Evolutionary conservation across 1,140 invertebrate species (phyloP).

Genomic region (Conus betulinus): DNA sequence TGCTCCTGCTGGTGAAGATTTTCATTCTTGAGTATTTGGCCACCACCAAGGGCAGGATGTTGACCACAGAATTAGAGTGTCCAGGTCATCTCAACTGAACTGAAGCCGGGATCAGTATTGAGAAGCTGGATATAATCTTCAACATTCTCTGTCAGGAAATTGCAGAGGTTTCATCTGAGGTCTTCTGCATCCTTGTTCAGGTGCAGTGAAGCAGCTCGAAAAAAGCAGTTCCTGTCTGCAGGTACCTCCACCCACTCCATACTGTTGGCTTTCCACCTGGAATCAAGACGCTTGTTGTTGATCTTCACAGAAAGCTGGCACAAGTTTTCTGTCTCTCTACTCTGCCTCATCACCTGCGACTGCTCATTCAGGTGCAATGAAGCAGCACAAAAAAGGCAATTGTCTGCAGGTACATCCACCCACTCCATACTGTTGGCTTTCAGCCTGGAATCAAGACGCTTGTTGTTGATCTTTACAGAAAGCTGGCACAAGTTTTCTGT

Average conservation of each 20-base stretch:
- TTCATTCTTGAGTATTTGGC: not conserved
- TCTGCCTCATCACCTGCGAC: too few species aligned
- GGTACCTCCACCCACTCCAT: too few species aligned
- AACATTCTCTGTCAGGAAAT: not conserved
- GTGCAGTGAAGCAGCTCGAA: not conserved
- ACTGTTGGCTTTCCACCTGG: too few species aligned
- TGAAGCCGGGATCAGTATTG: not conserved
- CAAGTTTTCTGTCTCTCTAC: too few species aligned
- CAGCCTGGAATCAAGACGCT: constrained; percentile 6
- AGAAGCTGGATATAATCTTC: not conserved
- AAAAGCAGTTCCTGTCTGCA: too few species aligned
- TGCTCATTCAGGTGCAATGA: too few species aligned
- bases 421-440: constrained; percentile 10
- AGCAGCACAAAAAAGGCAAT: too few species aligned
- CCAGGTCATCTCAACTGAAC: not conserved
- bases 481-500: constrained; percentile 6
- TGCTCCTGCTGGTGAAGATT: constrained; percentile 7
- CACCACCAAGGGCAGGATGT: not conserved
- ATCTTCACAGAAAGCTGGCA: too few species aligned
- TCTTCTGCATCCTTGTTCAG: constrained; percentile 6
- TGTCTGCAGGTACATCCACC: not conserved
- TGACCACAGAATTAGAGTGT: not conserved
- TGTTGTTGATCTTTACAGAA: not conserved
- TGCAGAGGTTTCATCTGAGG: not conserved
- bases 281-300: too few species aligned